Evolutionary conservation across 2,888 invertebrate species (phyloP), one percentile per base, ranked within the genome.

Genomic region (Abscondita cerata): DNA sequence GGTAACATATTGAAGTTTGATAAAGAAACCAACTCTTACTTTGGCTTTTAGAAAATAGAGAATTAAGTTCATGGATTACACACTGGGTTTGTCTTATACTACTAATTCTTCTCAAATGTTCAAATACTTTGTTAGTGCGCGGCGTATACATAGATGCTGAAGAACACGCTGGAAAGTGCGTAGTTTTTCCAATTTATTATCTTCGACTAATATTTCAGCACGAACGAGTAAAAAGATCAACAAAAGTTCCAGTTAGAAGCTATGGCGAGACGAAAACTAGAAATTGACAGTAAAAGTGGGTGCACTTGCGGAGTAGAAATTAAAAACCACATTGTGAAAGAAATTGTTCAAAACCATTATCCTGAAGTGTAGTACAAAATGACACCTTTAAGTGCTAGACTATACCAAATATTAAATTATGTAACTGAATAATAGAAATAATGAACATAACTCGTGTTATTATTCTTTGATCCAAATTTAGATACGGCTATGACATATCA

Each of bases 71-170:
- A 77, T 92, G 92, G 91, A 84, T 92, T 65, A 91, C 92, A 0
- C 91, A 93, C 79, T 81, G 89, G 69, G 84, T 89, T 61, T 91
- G 92, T 66, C 85, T 94, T 64, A 76, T 88, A 0, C 81, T 93
- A 36, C 85, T 94, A 52, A 87, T 93, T 52, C 85, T 93, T 6
- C 83, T 95, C 54, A 93, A 93, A 76, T 93, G 93, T 75, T 90
- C 93, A 70, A 95, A 95, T 81, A 92, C 94, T 0, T 85, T 95
- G 53, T 84, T 95, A 64, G 94, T 94, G 1, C 85, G 94, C 44
- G 95, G 95, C 0, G 93, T 95, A 1, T 93, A 91, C 79, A 92
- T 94, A 54, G 95, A 95, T 78, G 94, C 91, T 0, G 93, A 93
- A 72, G 93, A 93, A 70, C 88, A 89, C 0, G 90, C 89, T 0